Evolutionary conservation across 2,888 invertebrate species (phyloP).

Genomic region (Drosophila ezoana): DNA sequence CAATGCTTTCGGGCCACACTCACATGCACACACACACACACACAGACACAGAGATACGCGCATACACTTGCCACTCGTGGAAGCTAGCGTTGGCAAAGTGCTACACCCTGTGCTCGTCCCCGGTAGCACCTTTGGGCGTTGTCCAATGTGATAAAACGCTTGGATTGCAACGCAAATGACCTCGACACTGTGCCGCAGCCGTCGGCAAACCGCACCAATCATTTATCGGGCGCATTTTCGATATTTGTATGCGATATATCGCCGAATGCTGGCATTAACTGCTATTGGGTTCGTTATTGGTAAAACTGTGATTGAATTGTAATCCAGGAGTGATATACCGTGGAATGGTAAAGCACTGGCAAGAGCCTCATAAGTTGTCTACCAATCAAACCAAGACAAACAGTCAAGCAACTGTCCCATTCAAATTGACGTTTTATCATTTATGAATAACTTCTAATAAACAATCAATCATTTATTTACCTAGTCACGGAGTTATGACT

Average conservation of each 20-base stretch:
- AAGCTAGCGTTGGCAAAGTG: slow-evolving; percentile 34
- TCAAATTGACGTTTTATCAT: no score
- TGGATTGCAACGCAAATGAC: slow-evolving; percentile 49
- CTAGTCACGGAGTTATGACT: no score
- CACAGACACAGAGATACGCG: not conserved
- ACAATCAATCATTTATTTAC: no score
- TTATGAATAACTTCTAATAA: no score
- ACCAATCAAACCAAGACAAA: no score
- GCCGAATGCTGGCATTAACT: no score
- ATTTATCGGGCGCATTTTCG: slow-evolving; percentile 10
- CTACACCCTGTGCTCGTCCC: slow-evolving; percentile 1
- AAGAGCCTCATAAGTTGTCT: no score
- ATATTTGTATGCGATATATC: slow-evolving; percentile 2
- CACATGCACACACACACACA: slow-evolving; percentile 24
- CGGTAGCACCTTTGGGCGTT: slow-evolving; percentile 39
- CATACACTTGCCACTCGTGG: slow-evolving; percentile 5
- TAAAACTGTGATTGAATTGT: no score
- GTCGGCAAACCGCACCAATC: not conserved
- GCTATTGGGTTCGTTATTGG: no score
- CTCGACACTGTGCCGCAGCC: slow-evolving; percentile 23
- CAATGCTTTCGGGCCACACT: slow-evolving; percentile 46
- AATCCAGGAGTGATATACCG: no score
- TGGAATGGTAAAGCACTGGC: no score
- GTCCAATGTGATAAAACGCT: slow-evolving; percentile 50
- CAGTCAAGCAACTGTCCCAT: no score